A percentile compares a stretch with the other conserved stretches of the same genome.
phyloP scores from a whole-genome alignment of 2,888 invertebrate species.

The Euclidia mi region DNA sequence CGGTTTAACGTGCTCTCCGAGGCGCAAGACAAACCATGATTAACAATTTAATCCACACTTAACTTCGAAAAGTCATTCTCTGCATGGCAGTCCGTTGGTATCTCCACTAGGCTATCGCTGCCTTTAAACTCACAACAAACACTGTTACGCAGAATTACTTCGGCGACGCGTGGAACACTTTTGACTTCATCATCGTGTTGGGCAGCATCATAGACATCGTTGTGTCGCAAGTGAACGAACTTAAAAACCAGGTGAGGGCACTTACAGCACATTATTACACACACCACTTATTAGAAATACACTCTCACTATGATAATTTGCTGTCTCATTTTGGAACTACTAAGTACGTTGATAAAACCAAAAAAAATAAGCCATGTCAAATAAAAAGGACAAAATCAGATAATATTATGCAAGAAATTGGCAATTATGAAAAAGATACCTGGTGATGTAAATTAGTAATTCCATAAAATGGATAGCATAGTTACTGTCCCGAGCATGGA shows the following conservation, averaged over 20 bases:
- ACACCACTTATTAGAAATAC: conserved; percentile 34
- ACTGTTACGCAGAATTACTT: conserved; percentile 95
- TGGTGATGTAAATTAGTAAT: conserved; percentile 35
- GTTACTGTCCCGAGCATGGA: conserved; percentile 88
- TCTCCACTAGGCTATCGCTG: no score
- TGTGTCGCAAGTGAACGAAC: conserved; percentile 98
- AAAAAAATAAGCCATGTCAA: no score
- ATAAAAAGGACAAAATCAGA: no score
- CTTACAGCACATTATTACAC: neutral
- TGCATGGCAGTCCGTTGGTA: no score
- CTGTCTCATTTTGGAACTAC: conserved; percentile 56
- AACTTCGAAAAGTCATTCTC: no score
- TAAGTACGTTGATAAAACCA: conserved; percentile 1
- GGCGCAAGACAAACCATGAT: no score
- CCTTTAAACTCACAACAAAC: no score
- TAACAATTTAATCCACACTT: no score
- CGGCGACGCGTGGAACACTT: conserved; percentile 99
- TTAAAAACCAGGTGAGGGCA: conserved; percentile 89
- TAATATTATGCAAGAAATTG: no score
- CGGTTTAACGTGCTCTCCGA: no score
- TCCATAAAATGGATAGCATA: conserved; percentile 62
- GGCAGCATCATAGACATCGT: conserved; percentile 99
- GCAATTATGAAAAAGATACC: neutral
- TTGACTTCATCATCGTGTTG: conserved; percentile 98
- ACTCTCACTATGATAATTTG: conserved; percentile 37